A percentile compares a stretch with the other conserved stretches of the same genome.
phyloP scores from a whole-genome alignment of 2,888 invertebrate genomes.

The Ligdia adustata region DNA sequence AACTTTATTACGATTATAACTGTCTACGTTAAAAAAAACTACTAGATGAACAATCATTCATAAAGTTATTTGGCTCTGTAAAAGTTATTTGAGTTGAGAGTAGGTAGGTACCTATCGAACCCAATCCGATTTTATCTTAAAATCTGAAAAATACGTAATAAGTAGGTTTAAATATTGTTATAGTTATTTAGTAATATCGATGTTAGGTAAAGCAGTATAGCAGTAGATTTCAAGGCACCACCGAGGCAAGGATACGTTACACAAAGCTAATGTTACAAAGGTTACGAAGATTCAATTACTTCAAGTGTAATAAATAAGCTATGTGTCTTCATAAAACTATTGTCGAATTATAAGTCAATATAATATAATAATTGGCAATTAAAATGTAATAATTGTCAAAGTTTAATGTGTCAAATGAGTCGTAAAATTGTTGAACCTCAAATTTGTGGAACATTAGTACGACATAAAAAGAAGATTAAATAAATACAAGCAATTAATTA shows the following conservation, averaged over 20 bases:
- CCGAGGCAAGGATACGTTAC: conserved; percentile 22
- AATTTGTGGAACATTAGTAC: conserved; percentile 6
- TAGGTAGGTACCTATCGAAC: too few species aligned
- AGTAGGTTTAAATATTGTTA: too few species aligned
- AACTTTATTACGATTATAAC: too few species aligned
- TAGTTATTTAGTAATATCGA: too few species aligned
- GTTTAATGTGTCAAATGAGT: conserved; percentile 6
- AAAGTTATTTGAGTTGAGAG: too few species aligned
- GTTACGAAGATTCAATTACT: conserved; percentile 47
- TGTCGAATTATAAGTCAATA: too few species aligned
- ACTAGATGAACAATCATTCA: too few species aligned
- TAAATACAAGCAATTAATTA: not conserved
- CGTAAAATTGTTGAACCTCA: conserved; percentile 14
- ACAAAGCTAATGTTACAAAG: conserved; percentile 47
- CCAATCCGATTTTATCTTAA: too few species aligned
- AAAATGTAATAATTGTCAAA: conserved; percentile 11
- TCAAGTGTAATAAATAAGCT: conserved; percentile 21
- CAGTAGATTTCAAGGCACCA: not conserved
- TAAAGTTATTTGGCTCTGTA: too few species aligned
- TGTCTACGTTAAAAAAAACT: too few species aligned
- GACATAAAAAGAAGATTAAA: not conserved
- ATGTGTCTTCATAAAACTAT: conserved; percentile 3
- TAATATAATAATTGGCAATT: too few species aligned
- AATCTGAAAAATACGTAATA: too few species aligned
- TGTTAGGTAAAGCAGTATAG: not conserved